Percentiles rank a stretch among this genome's conserved stretches.
Conservation (phyloP, 2,113 vertebrate genomes). For the Ifrita kowaldi region DNA sequence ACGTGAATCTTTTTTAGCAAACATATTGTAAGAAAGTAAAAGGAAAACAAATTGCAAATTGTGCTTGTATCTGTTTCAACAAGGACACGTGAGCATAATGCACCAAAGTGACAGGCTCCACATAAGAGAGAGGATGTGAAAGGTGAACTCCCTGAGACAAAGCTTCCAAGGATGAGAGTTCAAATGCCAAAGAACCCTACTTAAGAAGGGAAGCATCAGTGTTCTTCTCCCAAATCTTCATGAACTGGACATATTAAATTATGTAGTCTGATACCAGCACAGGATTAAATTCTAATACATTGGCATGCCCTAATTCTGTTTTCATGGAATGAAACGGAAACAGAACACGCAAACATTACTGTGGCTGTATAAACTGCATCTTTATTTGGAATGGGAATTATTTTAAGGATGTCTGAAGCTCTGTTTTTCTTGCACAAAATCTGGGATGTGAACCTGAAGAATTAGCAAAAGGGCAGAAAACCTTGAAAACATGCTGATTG, state of each 20-base stretch:
- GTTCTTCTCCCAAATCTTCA: not conserved
- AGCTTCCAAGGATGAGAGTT: not conserved
- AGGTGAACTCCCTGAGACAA: not conserved
- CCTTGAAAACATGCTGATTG: constrained; percentile 19
- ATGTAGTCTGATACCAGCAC: not conserved
- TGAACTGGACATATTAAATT: not conserved
- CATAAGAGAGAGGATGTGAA: not conserved
- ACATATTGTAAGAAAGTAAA: not conserved
- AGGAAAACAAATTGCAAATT: constrained; percentile 5
- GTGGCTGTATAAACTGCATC: not conserved
- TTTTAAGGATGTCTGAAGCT: constrained; percentile 14
- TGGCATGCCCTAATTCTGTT: not conserved
- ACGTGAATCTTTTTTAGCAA: not conserved
- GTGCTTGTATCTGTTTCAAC: not conserved
- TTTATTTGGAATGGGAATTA: constrained; percentile 7
- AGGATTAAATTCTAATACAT: not conserved
- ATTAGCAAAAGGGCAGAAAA: not conserved
- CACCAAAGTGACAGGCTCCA: not conserved
- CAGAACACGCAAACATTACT: not conserved
- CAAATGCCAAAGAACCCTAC: not conserved
- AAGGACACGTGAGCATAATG: not conserved
- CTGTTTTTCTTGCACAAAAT: not conserved
- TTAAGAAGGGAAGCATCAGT: not conserved
- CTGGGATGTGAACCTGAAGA: constrained; percentile 14
- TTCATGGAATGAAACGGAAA: not conserved